Evolutionary conservation across 2,797 vertebrate genomes (phyloP), one percentile per base, ranked within the genome.

Genomic region (Eremophila alpestris): DNA sequence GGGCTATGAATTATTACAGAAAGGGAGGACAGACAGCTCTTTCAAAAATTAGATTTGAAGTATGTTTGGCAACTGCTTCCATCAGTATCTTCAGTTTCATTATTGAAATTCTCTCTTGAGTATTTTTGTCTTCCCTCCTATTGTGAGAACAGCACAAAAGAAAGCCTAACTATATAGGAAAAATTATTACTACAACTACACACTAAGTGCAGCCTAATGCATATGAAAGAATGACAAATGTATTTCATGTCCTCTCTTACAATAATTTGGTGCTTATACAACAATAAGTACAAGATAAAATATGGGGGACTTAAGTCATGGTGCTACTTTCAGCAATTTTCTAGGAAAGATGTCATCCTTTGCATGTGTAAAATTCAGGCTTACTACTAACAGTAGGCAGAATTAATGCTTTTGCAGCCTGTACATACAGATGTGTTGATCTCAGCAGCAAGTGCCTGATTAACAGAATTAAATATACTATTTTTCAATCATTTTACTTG

Each of bases 81-180:
- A 2, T 36, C 48, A 54, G 71, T 84, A 95, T 74, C 67, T 93
- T 73, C 68, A 87, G 83, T 83, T 92, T 74, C 64, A 68, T 82
- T 90, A 94, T 0, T 93, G 60, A 86, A 93, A 90, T 76, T 63
- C 89, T 63, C 89, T 93, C 55, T 68, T 5, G 74, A 86, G 83
- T 80, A 76, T 90, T 97, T 95, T 87, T 93, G 80, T 34, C 83
- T 90, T 93, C 74, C 21, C 77, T 93, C 41, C 83, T 74, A 79
- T 81, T 96, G 76, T 79, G 60, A 93, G 34, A 77, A 16, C 74
- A 79, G 88, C 77, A 96, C 89, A 94, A 95, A 96, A 90, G 94
- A 48, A 92, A 95, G 88, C 13, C 55, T 73, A 95, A 90, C 82
- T 63, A 52, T 84, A 83, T 17, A 79, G 76, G 76, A 75, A 83